Percentiles rank a stretch among this genome's conserved stretches.
These are phyloP conservation scores for Oegoconia quadripuncta DNA, from an alignment of 2,888 invertebrate genomes.

Conservation along the genomic window DNA sequence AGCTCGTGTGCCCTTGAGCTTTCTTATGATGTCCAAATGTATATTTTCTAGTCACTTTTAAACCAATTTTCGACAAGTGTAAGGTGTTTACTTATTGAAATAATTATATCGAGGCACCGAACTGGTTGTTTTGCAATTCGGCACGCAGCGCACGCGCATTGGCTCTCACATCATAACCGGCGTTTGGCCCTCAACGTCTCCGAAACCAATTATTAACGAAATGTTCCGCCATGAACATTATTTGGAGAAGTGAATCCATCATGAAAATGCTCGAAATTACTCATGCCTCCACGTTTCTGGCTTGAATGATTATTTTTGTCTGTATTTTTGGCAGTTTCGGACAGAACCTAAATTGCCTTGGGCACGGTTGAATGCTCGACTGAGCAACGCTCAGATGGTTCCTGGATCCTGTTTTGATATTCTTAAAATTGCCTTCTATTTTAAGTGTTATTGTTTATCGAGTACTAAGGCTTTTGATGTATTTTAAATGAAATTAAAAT, in stretches of 20 bases:
- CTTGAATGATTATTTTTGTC: conserved; percentile 24
- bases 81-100: conserved; percentile 45
- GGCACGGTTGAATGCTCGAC: conserved; percentile 27
- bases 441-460: not conserved
- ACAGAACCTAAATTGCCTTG: conserved; percentile 37
- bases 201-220: conserved; percentile 60
- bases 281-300: conserved; percentile 32
- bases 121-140: conserved; percentile 61
- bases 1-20: too few relatives aligned
- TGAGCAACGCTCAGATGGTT: conserved; percentile 21
- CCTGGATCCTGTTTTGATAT: conserved; percentile 13
- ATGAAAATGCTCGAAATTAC: conserved; percentile 61
- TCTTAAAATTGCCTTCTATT: conserved; percentile 13
- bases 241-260: conserved; percentile 58
- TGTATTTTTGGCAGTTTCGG: conserved; percentile 32
- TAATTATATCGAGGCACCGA: conserved; percentile 45
- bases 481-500: too few relatives aligned
- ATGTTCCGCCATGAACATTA: conserved; percentile 50
- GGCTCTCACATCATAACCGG: conserved; percentile 43
- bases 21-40: too few relatives aligned
- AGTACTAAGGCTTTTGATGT: too few relatives aligned
- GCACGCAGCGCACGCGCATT: conserved; percentile 55
- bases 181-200: conserved; percentile 39
- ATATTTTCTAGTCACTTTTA: conserved; percentile 27
- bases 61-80: conserved; percentile 27